Evolutionary conservation across 2,797 vertebrate species (phyloP), one percentile per base, ranked within the genome.

Genomic region (Phoeniculus purpureus): DNA sequence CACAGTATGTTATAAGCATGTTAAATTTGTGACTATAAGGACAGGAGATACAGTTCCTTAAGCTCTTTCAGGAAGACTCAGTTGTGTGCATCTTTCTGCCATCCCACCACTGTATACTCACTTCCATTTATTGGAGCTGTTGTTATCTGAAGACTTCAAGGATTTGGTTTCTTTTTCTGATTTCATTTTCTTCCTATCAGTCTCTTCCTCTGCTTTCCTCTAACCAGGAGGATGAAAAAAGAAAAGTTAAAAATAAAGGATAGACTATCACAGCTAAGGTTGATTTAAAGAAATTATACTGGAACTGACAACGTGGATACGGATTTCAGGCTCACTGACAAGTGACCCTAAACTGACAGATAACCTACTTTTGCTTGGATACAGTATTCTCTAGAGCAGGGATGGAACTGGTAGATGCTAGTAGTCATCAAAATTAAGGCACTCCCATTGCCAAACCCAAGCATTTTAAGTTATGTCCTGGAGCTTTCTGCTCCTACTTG

Each of bases 171-270:
- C 97, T 88, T 98, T 98, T 81, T 98, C 98, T 89, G 97, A 87
- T 93, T 96, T 98, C 9, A 51, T 95, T 96, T 98, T 99, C 97
- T 99, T 99, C 92, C 89, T 97, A 31, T 97, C 97, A 62, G 76
- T 87, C 67, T 94, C 91, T 93, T 97, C 97, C 83, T 96, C 97
- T 47, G 93, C 90, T 77, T 96, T 95, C 43, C 93, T 97, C 98
- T 99, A 81, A 59, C 13, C 90, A 7, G 40, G 92, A 68, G 56
- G 37, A 4, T 19, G 21, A 43, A 72, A 10, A 56, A 21, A 37
- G 8, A 61, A 34, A 70, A 64, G 45, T 47, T 14, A 52, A 32
- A 72, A 64, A 45, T 21, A 65, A 79, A 77, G 15, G 34, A 73
- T 15, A 73, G 54, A 72, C 12, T 29, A 75, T 62, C 5, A 58